Evolutionary conservation across 64 coral and sea anemone species (phyloP), one percentile per base, ranked within the genome.

Genomic region (Dendronephthya gigantea): DNA sequence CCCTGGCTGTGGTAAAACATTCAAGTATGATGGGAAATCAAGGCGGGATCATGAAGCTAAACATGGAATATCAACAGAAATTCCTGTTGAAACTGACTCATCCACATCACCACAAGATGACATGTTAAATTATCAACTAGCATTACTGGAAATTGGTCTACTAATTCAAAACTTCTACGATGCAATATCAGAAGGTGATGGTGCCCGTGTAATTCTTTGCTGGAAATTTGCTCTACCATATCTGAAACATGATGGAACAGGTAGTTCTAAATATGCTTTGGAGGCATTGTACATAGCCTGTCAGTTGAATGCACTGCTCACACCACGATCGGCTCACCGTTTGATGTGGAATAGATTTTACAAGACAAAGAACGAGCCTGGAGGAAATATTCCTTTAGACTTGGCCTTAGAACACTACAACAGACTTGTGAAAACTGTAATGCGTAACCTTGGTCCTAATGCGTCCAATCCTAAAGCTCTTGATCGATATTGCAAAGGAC

Each of bases 1-100:
- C 66, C 66, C 66, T 8, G 66, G 19, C 8, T 70, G 66, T n/a
- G n/a, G 66, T 25, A 70, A 70, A 70, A 25, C 66, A 22, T 70
- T 70, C 30, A 70, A 70, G 27, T 70, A 70, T 70, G 30, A 70
- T 70, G 66, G 66, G 17, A 70, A 70, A 70, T 70, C 66, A 70
- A 70, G 66, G 27, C 66, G n/a, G n/a, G 66, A 70, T 70, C 66
- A 70, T n/a, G 66, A 70, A 32, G 66, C 66, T 22, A 70, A 70
- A 32, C 66, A 70, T 70, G 66, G 66, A 9, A 70, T 70, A 25
- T 31, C 66, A n/a, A 31, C 66, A 70, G 29, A 8, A 6, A 31
- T 70, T 70, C 17, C 19, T 6, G 29, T 70, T 8, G 8, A 70
- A 70, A n/a, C 66, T 9, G 66, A 19, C 25, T 31, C 17, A 6